phyloP scores from a whole-genome alignment of 1,140 invertebrate species.

The Druon quercuslanigerum region DNA sequence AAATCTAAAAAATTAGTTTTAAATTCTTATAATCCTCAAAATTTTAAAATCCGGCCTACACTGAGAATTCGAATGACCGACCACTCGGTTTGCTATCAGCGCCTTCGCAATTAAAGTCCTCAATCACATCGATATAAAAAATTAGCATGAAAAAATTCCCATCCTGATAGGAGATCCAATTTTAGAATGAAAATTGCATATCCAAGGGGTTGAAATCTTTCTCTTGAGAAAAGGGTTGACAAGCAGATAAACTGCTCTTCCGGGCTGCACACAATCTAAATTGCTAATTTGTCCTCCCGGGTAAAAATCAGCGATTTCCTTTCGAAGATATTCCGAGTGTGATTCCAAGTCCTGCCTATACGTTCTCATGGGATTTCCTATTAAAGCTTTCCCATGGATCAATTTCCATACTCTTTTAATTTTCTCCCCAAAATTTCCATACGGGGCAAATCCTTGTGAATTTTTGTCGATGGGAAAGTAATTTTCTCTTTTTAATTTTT shows the following conservation, averaged over 20 bases:
- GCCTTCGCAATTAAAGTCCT: too few species aligned
- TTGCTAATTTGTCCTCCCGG: slow-evolving; percentile 3
- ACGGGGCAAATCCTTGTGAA: not conserved
- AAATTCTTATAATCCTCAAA: too few species aligned
- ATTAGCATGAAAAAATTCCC: not conserved
- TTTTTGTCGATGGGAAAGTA: not conserved
- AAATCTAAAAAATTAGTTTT: too few species aligned
- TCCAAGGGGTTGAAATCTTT: not conserved
- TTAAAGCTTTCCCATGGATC: not conserved
- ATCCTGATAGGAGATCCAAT: not conserved
- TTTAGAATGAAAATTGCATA: slow-evolving; percentile 4
- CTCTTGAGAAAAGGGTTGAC: slow-evolving; percentile 12
- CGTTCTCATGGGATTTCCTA: not conserved
- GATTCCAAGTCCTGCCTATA: not conserved
- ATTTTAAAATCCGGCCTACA: too few species aligned
- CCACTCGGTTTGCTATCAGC: too few species aligned
- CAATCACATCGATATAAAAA: not conserved
- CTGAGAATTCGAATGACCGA: too few species aligned
- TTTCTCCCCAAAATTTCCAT: not conserved
- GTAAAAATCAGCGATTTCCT: slow-evolving; percentile 12
- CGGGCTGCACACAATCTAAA: not conserved
- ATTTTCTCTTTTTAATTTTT: not conserved
- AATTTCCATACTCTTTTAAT: slow-evolving; percentile 5
- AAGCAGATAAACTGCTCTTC: slow-evolving; percentile 13
- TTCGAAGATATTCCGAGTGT: not conserved